Conservation (phyloP, 92 coral and sea anemone species). For the Micromussa lordhowensis region DNA sequence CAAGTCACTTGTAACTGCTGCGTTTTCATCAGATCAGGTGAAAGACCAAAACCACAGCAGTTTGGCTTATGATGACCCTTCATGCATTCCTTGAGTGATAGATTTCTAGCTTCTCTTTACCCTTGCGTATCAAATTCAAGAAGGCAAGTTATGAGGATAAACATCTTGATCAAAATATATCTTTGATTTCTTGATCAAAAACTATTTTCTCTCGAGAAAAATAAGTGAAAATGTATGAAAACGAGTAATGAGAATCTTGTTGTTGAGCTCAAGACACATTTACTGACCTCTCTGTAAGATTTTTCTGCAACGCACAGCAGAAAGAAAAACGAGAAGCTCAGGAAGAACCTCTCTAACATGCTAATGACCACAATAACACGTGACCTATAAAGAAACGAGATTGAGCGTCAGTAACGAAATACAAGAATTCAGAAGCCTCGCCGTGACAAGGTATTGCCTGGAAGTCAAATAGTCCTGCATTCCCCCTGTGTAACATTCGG, state of each 20-base stretch:
- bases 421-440: too few relatives aligned
- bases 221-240: neutral
- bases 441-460: too few relatives aligned
- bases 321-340: conserved; percentile 91
- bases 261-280: neutral
- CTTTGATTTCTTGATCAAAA: neutral
- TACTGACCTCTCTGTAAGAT: conserved; percentile 90
- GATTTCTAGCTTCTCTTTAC: neutral
- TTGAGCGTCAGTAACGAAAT: neutral
- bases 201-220: neutral
- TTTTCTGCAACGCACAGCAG: conserved; percentile 96
- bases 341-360: conserved; percentile 80
- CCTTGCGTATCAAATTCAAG: neutral
- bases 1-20: neutral
- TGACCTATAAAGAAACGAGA: conserved; percentile 61
- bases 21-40: neutral
- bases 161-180: neutral
- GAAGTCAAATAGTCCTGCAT: too few relatives aligned
- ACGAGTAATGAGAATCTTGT: neutral
- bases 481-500: too few relatives aligned
- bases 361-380: conserved; percentile 84
- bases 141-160: neutral
- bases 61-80: neutral
- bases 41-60: neutral
- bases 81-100: neutral